Conservation (phyloP, 2,888 invertebrate genomes). For the Doris montereyensis region DNA sequence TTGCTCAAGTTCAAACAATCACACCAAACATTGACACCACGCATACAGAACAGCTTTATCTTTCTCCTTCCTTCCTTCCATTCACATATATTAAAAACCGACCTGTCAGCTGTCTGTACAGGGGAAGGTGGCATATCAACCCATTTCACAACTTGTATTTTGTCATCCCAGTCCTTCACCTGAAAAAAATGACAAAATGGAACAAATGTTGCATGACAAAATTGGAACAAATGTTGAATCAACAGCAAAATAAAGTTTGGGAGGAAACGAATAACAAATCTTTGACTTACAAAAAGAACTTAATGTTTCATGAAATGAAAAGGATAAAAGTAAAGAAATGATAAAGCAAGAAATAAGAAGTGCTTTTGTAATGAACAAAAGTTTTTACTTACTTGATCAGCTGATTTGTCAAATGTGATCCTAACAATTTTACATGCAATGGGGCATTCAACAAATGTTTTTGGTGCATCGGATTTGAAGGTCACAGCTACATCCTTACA, state of each 20-base stretch:
- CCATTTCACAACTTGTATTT: conserved; percentile 71
- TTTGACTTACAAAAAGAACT: background rate
- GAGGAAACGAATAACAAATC: too few relatives aligned
- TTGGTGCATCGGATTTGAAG: conserved; percentile 74
- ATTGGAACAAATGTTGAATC: too few relatives aligned
- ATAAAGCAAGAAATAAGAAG: too few relatives aligned
- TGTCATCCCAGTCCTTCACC: conserved; percentile 72
- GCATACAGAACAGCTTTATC: too few relatives aligned
- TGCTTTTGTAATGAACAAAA: too few relatives aligned
- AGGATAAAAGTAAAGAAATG: background rate
- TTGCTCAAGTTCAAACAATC: too few relatives aligned
- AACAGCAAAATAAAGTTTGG: too few relatives aligned
- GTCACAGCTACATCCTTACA: conserved; percentile 76
- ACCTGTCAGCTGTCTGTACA: conserved; percentile 40
- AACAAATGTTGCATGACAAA: background rate
- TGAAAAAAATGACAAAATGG: conserved; percentile 31
- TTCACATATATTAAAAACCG: too few relatives aligned
- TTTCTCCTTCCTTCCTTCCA: too few relatives aligned
- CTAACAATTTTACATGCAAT: conserved; percentile 67
- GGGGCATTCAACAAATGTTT: conserved; percentile 57
- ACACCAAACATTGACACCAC: too few relatives aligned
- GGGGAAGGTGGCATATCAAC: conserved; percentile 55
- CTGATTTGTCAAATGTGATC: conserved; percentile 68
- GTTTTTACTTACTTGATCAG: conserved; percentile 65
- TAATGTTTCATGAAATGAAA: background rate